phyloP scores from a whole-genome alignment of 1,140 invertebrate species.

The Oppia nitens region DNA sequence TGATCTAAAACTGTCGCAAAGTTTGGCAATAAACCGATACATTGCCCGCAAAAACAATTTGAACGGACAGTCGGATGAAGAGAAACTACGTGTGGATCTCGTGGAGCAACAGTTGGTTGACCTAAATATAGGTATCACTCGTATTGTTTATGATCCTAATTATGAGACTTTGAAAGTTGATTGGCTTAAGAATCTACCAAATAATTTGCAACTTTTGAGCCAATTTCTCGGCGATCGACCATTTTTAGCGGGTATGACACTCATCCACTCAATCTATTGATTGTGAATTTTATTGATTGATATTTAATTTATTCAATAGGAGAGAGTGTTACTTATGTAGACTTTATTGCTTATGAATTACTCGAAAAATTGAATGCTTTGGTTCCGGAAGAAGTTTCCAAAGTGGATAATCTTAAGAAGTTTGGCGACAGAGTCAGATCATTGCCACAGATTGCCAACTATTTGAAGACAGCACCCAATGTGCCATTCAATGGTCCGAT shows the following conservation, averaged over 20 bases:
- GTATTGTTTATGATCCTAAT: conserved; percentile 19
- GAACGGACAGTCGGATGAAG: conserved; percentile 29
- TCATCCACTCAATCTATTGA: too few relatives aligned
- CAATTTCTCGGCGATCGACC: conserved; percentile 29
- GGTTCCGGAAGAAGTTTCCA: neutral
- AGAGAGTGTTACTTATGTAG: neutral
- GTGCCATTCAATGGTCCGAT: neutral
- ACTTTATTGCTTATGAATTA: neutral
- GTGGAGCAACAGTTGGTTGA: conserved; percentile 32
- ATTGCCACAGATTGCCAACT: neutral
- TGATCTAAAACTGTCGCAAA: conserved; percentile 26
- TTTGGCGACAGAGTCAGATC: neutral
- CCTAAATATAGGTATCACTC: conserved; percentile 28
- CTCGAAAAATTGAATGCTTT: neutral
- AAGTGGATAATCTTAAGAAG: neutral
- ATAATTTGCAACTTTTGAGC: conserved; percentile 25
- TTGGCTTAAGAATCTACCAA: conserved; percentile 23
- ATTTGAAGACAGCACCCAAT: neutral
- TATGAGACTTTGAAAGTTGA: conserved; percentile 20
- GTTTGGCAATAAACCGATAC: conserved; percentile 35
- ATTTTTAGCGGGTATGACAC: conserved; percentile 33
- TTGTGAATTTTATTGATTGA: too few relatives aligned
- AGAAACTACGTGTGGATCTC: conserved; percentile 30
- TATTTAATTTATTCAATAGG: neutral
- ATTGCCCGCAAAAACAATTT: conserved; percentile 27